These are phyloP conservation scores for Cydia strobilella DNA, from an alignment of 1,140 invertebrate genomes.

Conservation along the genomic window DNA sequence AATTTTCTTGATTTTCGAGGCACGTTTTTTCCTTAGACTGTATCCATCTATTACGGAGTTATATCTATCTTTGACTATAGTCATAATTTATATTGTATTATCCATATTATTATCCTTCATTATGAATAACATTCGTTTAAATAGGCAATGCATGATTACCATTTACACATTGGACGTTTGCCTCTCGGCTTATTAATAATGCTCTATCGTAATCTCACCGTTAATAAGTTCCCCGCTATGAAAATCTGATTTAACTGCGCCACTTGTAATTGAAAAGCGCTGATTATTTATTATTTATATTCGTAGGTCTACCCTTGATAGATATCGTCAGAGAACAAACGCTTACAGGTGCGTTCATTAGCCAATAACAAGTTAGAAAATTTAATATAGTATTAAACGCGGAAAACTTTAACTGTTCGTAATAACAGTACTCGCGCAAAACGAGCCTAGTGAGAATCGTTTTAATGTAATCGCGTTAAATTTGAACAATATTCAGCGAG, in stretches of 20 bases:
- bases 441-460: slow-evolving; percentile 45
- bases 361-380: not conserved
- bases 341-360: slow-evolving; percentile 26
- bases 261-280: slow-evolving; percentile 36
- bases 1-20: too few species aligned
- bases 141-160: slow-evolving; percentile 7
- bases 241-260: slow-evolving; percentile 34
- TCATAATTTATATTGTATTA: not conserved
- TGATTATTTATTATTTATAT: slow-evolving; percentile 33
- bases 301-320: slow-evolving; percentile 13
- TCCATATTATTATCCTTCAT: not conserved
- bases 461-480: slow-evolving; percentile 58
- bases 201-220: slow-evolving; percentile 9
- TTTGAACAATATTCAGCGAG: slow-evolving; percentile 38
- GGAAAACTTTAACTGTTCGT: slow-evolving; percentile 22
- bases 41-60: too few species aligned
- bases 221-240: slow-evolving; percentile 30
- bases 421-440: slow-evolving; percentile 35
- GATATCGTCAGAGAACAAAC: slow-evolving; percentile 10
- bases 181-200: slow-evolving; percentile 12
- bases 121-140: not conserved
- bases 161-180: slow-evolving; percentile 9
- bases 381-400: not conserved
- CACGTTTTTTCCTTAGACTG: too few species aligned
- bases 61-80: too few species aligned